Percentiles rank a stretch among this genome's conserved stretches.
These are phyloP conservation scores for Plagodis pulveraria DNA, from an alignment of 2,888 invertebrate genomes.

Conservation along the genomic window DNA sequence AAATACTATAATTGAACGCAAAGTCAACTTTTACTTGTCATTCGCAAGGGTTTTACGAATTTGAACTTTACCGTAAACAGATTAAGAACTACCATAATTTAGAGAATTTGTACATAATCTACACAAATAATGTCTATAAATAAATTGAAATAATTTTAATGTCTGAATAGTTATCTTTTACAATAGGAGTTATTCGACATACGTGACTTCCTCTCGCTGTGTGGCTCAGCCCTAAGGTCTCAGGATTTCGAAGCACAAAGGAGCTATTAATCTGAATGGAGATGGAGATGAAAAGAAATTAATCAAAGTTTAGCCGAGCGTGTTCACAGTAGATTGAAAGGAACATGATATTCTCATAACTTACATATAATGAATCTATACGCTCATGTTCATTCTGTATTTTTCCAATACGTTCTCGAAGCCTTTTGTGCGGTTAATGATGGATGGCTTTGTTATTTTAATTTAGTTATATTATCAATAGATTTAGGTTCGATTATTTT, in stretches of 20 bases:
- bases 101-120: no score
- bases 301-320: slow-evolving; percentile 52
- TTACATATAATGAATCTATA: slow-evolving; percentile 2
- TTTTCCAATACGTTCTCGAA: slow-evolving; percentile 12
- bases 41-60: no score
- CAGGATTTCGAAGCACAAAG: slow-evolving; percentile 35
- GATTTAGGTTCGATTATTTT: no score
- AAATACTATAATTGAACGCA: no score
- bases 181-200: no score
- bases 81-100: no score
- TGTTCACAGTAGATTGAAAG: slow-evolving; percentile 34
- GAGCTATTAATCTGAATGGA: slow-evolving; percentile 44
- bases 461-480: neutral
- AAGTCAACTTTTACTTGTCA: no score
- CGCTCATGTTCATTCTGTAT: slow-evolving; percentile 4
- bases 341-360: slow-evolving; percentile 15
- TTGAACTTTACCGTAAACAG: no score
- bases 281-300: slow-evolving; percentile 52
- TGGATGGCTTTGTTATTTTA: slow-evolving; percentile 1
- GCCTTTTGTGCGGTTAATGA: slow-evolving; percentile 1
- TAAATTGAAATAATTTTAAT: no score
- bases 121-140: no score
- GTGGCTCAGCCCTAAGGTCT: neutral
- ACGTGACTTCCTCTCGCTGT: neutral
- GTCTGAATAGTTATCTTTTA: no score